Evolutionary conservation across 2,888 invertebrate species (phyloP), one percentile per base, ranked within the genome.

Genomic region (Eupithecia vulgata): DNA sequence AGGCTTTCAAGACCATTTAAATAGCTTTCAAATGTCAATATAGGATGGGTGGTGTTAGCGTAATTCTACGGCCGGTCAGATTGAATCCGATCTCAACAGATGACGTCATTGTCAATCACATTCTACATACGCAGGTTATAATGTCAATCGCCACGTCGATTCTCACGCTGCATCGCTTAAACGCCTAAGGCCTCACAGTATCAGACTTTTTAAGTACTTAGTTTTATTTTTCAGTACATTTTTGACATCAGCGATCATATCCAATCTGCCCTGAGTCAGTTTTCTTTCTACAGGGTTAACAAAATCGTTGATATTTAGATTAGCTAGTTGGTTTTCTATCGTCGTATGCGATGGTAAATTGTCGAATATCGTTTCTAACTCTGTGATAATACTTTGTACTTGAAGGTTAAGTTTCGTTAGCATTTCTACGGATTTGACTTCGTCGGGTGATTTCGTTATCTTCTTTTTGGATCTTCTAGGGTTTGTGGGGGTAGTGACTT

Each of bases 381-480:
- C 83, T 0, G 83, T 80, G 61, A 95, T 90, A 4, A 88, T 87
- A 10, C 83, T 80, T 76, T 91, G 92, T 0, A 93, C 87, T 0
- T 87, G 83, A 8, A 86, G 84, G 83, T 92, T 93, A 17, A 93
- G 84, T 75, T 86, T 81, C 81, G 85, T 85, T 30, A 94, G 82
- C 0, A 89, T 79, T 76, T 91, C 86, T 0, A 84, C 76, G 0
- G 91, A 92, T 78, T 91, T 86, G 1, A 91, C 80, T 61, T 94
- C 94, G 76, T 94, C 94, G 0, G 92, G 91, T 0, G 94, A 93
- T 2, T 93, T 90, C 73, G 87, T 92, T 1, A 88, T 83, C 70
- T 95, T 96, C 87, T 95, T 96, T 82, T 95, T 96, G 1, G 94
- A 92, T 81, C 95, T 96, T 82, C 95, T 95, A 52, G 90, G 82